Evolutionary conservation across 2,113 vertebrate genomes (phyloP).

Genomic region (Rhagologus leucostigma): DNA sequence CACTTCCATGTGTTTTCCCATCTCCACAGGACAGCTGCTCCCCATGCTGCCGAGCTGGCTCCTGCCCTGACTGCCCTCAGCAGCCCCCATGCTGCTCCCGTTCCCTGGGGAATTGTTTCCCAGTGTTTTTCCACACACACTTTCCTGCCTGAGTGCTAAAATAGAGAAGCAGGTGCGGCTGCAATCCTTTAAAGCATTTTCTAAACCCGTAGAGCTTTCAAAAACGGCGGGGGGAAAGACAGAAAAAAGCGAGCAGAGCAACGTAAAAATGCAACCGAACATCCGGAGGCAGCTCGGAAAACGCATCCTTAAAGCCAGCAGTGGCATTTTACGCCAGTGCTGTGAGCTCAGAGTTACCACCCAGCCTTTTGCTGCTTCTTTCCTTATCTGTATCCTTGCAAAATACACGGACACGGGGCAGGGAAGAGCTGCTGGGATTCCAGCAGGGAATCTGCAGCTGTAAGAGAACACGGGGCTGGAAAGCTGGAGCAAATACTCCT

Average conservation of each 20-base stretch:
- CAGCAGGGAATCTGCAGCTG: conserved; percentile 16
- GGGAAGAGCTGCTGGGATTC: conserved; percentile 7
- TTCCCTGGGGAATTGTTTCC: neutral
- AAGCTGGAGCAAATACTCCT: conserved; percentile 14
- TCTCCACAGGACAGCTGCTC: neutral
- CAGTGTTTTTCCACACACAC: accelerated
- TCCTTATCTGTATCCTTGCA: neutral
- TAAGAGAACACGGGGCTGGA: conserved; percentile 27
- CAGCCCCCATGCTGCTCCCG: accelerated
- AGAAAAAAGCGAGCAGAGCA: neutral
- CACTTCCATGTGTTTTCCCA: neutral
- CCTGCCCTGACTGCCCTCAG: neutral
- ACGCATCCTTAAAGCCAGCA: accelerated
- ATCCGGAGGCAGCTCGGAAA: neutral
- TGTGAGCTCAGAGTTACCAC: neutral
- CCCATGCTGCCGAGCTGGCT: neutral
- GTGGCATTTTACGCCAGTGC: neutral
- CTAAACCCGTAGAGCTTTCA: neutral
- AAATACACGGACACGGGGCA: neutral
- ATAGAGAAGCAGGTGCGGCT: accelerated
- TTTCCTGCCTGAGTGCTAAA: neutral
- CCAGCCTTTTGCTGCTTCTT: neutral
- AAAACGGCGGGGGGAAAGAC: accelerated
- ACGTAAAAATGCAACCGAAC: accelerated
- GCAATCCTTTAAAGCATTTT: neutral